A percentile compares a stretch with the other conserved stretches of the same genome.
These are phyloP conservation scores for Corynorhinus townsendii DNA, from an alignment of 2,113 vertebrate genomes.

Conservation along the genomic window DNA sequence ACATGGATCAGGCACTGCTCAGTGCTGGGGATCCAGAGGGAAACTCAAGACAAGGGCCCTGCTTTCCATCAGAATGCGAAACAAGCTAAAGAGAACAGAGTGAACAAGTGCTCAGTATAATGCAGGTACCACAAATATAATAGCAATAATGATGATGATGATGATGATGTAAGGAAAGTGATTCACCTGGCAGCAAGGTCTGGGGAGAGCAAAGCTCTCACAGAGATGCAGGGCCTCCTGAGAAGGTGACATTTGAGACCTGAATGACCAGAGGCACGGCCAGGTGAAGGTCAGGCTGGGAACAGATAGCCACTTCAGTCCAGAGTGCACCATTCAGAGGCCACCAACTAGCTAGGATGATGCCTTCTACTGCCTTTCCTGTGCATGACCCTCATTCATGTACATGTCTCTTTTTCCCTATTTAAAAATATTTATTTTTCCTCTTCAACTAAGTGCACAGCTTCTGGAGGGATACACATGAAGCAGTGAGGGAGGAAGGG, in stretches of 20 bases:
- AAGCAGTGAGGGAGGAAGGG: not conserved
- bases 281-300: not conserved
- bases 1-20: not conserved
- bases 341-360: not conserved
- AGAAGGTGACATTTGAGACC: not conserved
- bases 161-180: not conserved
- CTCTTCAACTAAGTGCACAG: not conserved
- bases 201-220: not conserved
- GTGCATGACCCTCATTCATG: not conserved
- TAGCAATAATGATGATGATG: not conserved
- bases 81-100: not conserved
- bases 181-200: not conserved
- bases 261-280: not conserved
- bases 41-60: not conserved
- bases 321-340: too few relatives aligned
- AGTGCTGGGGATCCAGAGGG: not conserved
- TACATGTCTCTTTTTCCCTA: not conserved
- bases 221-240: not conserved
- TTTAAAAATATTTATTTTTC: not conserved
- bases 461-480: not conserved
- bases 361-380: not conserved
- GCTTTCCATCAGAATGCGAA: not conserved
- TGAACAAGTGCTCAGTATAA: not conserved
- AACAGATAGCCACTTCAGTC: not conserved
- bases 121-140: not conserved